Percentiles rank a stretch among this genome's conserved stretches.
These are phyloP conservation scores for Pocillopora verrucosa DNA, from an alignment of 64 coral and sea anemone genomes.

Conservation along the genomic window DNA sequence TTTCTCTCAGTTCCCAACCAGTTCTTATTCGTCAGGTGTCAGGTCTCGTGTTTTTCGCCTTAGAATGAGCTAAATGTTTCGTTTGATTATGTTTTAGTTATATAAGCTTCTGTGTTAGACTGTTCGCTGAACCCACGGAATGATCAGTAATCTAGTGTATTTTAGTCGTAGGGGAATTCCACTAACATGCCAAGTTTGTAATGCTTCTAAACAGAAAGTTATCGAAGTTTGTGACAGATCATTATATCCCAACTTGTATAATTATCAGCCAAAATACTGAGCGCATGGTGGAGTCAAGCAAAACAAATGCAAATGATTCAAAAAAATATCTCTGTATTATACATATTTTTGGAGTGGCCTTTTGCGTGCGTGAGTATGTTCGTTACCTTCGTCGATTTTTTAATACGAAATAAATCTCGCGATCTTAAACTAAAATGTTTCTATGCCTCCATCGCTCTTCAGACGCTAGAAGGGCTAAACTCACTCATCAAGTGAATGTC, in stretches of 20 bases:
- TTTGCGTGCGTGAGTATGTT: too few relatives aligned
- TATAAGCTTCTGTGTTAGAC: too few relatives aligned
- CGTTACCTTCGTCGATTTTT: too few relatives aligned
- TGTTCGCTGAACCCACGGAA: neutral
- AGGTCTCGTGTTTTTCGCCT: too few relatives aligned
- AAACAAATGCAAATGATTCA: neutral
- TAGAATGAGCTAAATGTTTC: too few relatives aligned
- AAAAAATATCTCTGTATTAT: neutral
- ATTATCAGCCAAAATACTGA: neutral
- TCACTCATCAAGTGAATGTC: neutral
- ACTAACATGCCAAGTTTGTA: neutral
- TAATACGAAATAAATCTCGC: too few relatives aligned
- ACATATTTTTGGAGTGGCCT: conserved; percentile 13
- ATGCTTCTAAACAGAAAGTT: neutral
- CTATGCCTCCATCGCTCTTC: neutral
- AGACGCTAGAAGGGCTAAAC: neutral
- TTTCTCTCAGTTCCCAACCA: too few relatives aligned
- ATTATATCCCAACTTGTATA: neutral
- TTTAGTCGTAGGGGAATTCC: neutral
- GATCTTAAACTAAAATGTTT: neutral
- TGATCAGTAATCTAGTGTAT: neutral
- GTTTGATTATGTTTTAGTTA: too few relatives aligned
- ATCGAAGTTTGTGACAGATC: neutral
- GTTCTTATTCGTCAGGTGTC: too few relatives aligned
- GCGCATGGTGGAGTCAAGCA: neutral